phyloP scores from a whole-genome alignment of 2,888 invertebrate genomes.

The Chouioia cunea region DNA sequence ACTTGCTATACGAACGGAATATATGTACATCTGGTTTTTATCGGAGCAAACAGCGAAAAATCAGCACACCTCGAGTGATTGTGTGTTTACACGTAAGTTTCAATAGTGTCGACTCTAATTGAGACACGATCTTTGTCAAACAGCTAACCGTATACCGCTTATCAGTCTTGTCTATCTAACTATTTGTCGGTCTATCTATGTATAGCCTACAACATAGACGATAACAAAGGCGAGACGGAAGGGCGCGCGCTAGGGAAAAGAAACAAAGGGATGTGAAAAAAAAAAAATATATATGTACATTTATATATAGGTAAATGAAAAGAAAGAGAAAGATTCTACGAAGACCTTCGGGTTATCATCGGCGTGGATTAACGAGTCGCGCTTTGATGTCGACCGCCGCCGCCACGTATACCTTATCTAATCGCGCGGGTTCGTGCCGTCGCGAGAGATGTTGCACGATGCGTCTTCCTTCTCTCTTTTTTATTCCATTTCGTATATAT shows the following conservation, averaged over 20 bases:
- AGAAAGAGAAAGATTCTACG: constrained; percentile 50
- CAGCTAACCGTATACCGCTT: constrained; percentile 1
- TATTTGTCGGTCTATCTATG: too few relatives aligned
- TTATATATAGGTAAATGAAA: too few relatives aligned
- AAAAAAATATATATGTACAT: neutral
- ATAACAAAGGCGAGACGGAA: neutral
- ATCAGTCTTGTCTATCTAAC: neutral
- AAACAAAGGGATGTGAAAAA: neutral
- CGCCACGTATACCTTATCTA: constrained; percentile 62
- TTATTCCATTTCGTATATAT: too few relatives aligned
- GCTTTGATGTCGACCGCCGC: constrained; percentile 66
- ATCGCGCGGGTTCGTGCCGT: too few relatives aligned
- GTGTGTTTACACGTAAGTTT: too few relatives aligned
- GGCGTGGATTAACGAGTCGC: constrained; percentile 67
- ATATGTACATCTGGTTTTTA: too few relatives aligned
- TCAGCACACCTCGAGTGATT: too few relatives aligned
- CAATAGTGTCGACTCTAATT: too few relatives aligned
- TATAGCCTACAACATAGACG: too few relatives aligned
- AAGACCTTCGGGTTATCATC: constrained; percentile 66
- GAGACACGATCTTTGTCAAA: neutral
- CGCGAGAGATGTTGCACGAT: too few relatives aligned
- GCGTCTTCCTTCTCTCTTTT: too few relatives aligned
- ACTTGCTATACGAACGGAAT: neutral
- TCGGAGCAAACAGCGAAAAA: too few relatives aligned
- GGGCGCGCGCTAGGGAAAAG: neutral